Evolutionary conservation across 2,888 invertebrate genomes (phyloP), one percentile per base, ranked within the genome.

Genomic region (Lepidocyrtinus sp.): DNA sequence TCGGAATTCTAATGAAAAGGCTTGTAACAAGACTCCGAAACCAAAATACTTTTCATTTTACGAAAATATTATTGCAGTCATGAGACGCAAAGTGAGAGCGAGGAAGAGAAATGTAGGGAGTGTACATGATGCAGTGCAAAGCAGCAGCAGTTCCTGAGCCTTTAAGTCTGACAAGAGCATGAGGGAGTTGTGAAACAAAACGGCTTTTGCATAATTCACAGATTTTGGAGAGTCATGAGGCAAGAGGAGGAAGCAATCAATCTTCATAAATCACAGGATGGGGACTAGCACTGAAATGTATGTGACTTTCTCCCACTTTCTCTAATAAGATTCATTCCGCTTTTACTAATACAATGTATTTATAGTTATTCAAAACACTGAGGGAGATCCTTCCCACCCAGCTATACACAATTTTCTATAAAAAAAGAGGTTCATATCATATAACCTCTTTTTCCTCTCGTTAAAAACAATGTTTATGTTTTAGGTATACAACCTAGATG

Each of bases 251-350:
- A 85, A 85, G 82, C 85, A 84, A 86, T 86, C 86, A 85, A 86
- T 86, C 86, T 85, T 86, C 85, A 86, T 86, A 85, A 86, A 86
- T 86, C 86, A 86, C 85, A 67, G 83, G 82, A 84, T 83, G 74
- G 82, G 77, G 82, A 75, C 79, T 75, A 79, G 67, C 50, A 73
- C 59, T 79, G 79, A 82, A 82, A 82, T 82, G 78, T 82, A 79
- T 82, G 82, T 79, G 82, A 77, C 81, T 83, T 77, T 81, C 78
- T 74, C 83, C 75, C 75, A 71, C 81, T 81, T 72, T 81, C 79
- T 73, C 82, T 80, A 72, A 75, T 80, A 75, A 80, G 79, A 75
- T 69, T 73, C 68, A 76, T 72, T 76, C 64, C 76, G 67, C 45
- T 63, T 46, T 26, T 76, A 78, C 68, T 68, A 75, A 71, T 81